Conservation (phyloP, 2,113 vertebrate species). For the Stictonetta naevosa region DNA sequence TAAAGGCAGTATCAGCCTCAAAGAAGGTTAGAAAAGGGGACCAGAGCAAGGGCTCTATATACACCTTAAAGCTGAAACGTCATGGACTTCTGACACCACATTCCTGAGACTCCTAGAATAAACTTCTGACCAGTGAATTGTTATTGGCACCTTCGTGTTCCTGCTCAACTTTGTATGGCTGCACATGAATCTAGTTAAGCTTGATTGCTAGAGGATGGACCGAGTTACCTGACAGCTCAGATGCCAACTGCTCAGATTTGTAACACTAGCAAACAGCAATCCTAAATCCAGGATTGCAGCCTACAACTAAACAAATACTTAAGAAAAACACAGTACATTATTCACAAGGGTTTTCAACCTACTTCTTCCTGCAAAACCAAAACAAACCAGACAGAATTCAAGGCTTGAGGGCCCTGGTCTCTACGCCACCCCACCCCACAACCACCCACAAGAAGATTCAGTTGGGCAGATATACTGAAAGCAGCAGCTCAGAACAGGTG, state of each 20-base stretch:
- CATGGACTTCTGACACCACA: background rate
- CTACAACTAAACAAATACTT: background rate
- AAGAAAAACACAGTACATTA: background rate
- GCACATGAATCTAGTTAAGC: background rate
- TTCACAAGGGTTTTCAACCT: background rate
- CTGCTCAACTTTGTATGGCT: background rate
- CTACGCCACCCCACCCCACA: background rate
- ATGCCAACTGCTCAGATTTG: background rate
- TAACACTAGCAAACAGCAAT: background rate
- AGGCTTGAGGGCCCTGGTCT: background rate
- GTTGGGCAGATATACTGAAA: background rate
- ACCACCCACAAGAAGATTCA: background rate
- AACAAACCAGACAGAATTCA: background rate
- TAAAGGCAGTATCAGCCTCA: background rate
- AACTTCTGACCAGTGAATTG: background rate
- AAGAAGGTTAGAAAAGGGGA: background rate
- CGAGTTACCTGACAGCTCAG: background rate
- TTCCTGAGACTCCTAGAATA: background rate
- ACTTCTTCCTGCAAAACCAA: background rate
- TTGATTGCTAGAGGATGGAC: background rate
- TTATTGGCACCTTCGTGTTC: background rate
- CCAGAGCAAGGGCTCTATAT: background rate
- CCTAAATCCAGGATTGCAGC: background rate
- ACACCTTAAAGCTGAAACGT: background rate
- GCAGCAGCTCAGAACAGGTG: slow-evolving; percentile 34